phyloP scores from a whole-genome alignment of 2,797 vertebrate genomes.

The Novumbra hubbsi region DNA sequence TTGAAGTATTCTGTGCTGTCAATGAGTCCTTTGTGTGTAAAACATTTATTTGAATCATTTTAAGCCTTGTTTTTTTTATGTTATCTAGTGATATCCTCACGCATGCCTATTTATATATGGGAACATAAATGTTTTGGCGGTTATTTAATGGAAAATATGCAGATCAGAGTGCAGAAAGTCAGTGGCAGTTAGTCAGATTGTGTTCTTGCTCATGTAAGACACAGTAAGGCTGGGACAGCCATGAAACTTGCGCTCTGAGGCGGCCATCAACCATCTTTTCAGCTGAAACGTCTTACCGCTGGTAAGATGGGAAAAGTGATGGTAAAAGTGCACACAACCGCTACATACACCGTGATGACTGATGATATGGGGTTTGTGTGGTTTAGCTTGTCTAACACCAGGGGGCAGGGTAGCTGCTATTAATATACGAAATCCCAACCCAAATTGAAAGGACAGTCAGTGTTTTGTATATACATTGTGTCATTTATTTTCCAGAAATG shows the following conservation, averaged over 20 bases:
- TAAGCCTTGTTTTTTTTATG: conserved; percentile 16
- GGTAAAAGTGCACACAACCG: conserved; percentile 57
- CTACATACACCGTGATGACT: background rate
- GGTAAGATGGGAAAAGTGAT: too few species aligned
- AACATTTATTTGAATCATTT: conserved; percentile 61
- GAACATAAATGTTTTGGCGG: background rate
- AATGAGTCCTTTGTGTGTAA: conserved; percentile 68
- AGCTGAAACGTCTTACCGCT: conserved; percentile 78
- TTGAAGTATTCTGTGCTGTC: conserved; percentile 54
- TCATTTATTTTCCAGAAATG: conserved; percentile 4
- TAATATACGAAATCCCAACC: conserved; percentile 23
- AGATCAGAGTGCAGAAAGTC: too few species aligned
- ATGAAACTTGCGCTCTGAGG: conserved; percentile 79
- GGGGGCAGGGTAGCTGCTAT: conserved; percentile 51
- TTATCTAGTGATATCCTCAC: background rate
- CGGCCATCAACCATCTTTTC: conserved; percentile 74
- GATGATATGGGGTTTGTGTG: background rate
- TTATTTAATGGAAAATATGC: background rate
- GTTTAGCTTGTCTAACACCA: conserved; percentile 38
- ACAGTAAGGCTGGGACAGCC: conserved; percentile 76
- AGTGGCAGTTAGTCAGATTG: background rate
- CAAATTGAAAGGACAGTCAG: background rate
- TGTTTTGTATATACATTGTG: background rate
- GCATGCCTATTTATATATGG: background rate
- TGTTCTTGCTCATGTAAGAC: conserved; percentile 51